Percentiles rank a stretch among this genome's conserved stretches.
Evolutionary conservation across 64 coral and sea anemone species (phyloP).

Genomic region (Porites lutea): DNA sequence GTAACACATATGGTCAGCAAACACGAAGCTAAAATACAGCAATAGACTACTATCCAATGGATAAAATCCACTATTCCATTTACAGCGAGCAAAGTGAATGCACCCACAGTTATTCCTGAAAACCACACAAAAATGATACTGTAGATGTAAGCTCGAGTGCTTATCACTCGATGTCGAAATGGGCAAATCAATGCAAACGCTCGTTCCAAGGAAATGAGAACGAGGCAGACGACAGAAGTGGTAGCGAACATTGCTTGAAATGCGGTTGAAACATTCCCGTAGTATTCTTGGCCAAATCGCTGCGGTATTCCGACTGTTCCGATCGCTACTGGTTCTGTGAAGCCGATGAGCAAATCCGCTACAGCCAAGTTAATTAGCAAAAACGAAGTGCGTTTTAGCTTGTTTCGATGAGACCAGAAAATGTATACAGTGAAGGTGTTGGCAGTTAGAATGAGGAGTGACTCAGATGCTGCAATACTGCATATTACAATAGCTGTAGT

Average conservation of each 20-base stretch:
- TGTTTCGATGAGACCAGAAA: constrained; percentile 4
- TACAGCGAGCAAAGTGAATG: background rate
- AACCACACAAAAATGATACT: constrained; percentile 24
- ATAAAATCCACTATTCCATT: background rate
- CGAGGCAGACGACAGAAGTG: constrained; percentile 22
- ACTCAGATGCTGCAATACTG: background rate
- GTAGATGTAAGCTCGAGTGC: constrained; percentile 45
- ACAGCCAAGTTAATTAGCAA: constrained; percentile 26
- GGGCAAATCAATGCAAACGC: constrained; percentile 54
- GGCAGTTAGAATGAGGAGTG: background rate
- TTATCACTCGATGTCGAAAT: too few relatives aligned
- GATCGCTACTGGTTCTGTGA: background rate
- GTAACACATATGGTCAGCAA: background rate
- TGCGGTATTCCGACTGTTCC: background rate
- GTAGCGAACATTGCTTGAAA: constrained; percentile 5
- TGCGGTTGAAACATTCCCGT: background rate
- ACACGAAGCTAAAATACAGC: background rate
- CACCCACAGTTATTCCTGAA: constrained; percentile 1
- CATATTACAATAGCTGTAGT: background rate
- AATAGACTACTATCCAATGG: background rate
- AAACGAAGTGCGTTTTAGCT: background rate
- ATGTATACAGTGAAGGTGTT: background rate
- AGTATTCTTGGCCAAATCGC: background rate
- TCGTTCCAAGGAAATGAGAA: constrained; percentile 50
- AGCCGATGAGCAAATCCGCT: background rate